These are phyloP conservation scores for Hafferia zeledoni DNA, from an alignment of 2,797 vertebrate genomes.

Conservation along the genomic window DNA sequence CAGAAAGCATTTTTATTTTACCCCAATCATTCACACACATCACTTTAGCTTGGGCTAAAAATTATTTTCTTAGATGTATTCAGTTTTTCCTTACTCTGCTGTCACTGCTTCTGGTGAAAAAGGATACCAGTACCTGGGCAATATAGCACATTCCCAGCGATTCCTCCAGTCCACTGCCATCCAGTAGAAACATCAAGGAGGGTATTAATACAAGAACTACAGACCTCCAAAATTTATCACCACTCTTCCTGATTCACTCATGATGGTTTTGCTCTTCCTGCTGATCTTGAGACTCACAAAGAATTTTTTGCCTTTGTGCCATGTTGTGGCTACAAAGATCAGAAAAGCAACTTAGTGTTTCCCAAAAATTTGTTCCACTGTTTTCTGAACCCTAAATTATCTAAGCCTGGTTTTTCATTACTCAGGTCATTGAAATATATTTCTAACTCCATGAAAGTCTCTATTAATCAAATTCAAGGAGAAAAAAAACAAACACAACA, in stretches of 20 bases:
- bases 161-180: not conserved
- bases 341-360: not conserved
- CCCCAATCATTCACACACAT: slow-evolving; percentile 35
- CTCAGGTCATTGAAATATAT: not conserved
- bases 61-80: not conserved
- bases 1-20: slow-evolving; percentile 47
- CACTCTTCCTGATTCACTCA: not conserved
- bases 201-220: not conserved
- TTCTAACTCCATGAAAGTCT: not conserved
- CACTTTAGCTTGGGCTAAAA: not conserved
- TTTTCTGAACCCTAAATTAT: not conserved
- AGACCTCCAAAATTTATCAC: not conserved
- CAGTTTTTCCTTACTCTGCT: not conserved
- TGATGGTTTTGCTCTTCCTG: not conserved
- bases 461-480: not conserved
- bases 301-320: not conserved
- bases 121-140: not conserved
- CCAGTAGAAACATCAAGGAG: not conserved
- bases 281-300: not conserved
- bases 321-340: not conserved
- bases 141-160: not conserved
- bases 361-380: not conserved
- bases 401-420: not conserved
- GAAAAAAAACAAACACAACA: too few relatives aligned
- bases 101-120: not conserved